Evolutionary conservation across 2,888 invertebrate genomes (phyloP), one percentile per base, ranked within the genome.

Genomic region (Mellilla xanthometata): DNA sequence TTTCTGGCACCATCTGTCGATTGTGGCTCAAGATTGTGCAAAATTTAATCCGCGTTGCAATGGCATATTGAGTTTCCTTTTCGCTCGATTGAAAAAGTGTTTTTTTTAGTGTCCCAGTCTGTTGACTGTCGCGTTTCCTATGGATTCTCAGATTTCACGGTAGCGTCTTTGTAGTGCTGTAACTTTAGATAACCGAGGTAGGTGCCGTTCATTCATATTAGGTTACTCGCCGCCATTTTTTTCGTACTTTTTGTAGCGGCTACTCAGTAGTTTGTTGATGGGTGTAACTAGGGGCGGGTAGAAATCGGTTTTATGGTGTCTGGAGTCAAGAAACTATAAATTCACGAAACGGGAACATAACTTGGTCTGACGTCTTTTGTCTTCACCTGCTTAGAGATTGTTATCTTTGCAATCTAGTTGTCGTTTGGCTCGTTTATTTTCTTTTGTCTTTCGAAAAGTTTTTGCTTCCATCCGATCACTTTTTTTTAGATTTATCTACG

Each of bases 81-180:
- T 66, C 81, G 80, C 74, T 84, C 82, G 80, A 84, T 82, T 79
- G 80, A 75, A 76, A 73, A 61, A 74, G 56, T 81, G n/a, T n/a
- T n/a, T 85, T 85, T 81, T 77, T 78, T 75, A 69, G 60, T 77
- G 73, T 79, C 77, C 69, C 78, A 68, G 52, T 29, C 70, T 72
- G 82, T 81, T 76, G 70, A 78, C 77, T 83, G 84, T 88, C 87
- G 81, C 84, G 82, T 80, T 83, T 81, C 80, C 81, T 78, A 80
- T 38, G 38, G 41, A 48, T 54, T 79, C 80, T 89, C 87, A 56
- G 69, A 76, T 89, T 89, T 80, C 89, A 83, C 75, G 79, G 88
- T 86, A 86, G 87, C 78, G 65, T 79, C 82, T 82, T 80, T 81
- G 76, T 73, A 68, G 68, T 69, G 68, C 60, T 72, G 80, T 73